Conservation (phyloP, 2,113 vertebrate species). For the Thalassarche chlororhynchos region DNA sequence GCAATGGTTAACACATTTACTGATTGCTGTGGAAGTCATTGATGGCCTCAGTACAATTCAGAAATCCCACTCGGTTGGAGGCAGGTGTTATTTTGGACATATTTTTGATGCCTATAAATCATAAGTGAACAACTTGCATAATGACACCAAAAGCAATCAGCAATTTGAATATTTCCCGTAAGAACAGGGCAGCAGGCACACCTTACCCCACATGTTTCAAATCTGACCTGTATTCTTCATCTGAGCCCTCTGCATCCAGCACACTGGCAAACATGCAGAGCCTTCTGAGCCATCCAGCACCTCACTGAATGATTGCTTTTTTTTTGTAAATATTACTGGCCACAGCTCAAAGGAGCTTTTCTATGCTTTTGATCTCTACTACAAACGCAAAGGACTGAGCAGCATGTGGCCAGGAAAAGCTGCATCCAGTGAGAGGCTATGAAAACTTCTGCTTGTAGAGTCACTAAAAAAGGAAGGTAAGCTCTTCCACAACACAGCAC, state of each 20-base stretch:
- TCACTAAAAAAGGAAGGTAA: background rate
- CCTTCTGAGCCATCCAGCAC: background rate
- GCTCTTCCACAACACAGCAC: background rate
- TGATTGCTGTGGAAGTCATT: background rate
- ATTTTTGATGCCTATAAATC: background rate
- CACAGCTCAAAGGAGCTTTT: constrained; percentile 37
- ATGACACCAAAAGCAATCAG: background rate
- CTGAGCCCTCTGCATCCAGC: background rate
- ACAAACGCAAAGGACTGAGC: background rate
- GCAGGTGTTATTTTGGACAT: background rate
- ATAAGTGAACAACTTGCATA: background rate
- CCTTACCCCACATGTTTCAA: background rate
- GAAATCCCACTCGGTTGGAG: background rate
- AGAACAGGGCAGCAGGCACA: background rate
- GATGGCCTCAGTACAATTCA: background rate
- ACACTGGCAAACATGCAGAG: background rate
- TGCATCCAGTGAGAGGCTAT: background rate
- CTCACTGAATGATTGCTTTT: background rate
- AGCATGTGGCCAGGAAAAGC: constrained; percentile 40
- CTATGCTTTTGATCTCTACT: constrained; percentile 22
- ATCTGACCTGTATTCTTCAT: background rate
- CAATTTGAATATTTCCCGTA: background rate
- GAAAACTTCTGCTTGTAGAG: constrained; percentile 5
- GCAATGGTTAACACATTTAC: background rate
- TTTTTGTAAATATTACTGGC: constrained; percentile 21